These are phyloP conservation scores for Athalia cordata DNA, from an alignment of 2,888 invertebrate species.

Conservation along the genomic window DNA sequence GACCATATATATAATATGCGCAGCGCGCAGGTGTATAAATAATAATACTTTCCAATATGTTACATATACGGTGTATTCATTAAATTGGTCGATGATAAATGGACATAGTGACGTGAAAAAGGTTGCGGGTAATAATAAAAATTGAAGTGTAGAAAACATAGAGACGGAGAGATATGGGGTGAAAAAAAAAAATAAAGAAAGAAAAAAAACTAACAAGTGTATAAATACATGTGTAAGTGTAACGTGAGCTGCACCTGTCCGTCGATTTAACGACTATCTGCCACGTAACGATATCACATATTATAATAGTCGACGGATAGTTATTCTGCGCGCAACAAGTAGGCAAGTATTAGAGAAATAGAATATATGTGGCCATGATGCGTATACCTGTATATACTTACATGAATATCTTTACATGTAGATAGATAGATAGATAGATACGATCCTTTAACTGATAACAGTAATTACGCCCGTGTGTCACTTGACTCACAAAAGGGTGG, in stretches of 20 bases:
- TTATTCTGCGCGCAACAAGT: slow-evolving; percentile 40
- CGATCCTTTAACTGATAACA: slow-evolving; percentile 65
- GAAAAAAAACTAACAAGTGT: not conserved
- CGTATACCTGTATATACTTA: too few species aligned
- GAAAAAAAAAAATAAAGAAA: not conserved
- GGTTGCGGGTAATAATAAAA: too few species aligned
- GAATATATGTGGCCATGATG: too few species aligned
- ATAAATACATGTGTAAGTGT: not conserved
- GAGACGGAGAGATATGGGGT: not conserved
- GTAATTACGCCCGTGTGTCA: slow-evolving; percentile 67
- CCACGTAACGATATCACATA: slow-evolving; percentile 13
- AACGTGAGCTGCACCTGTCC: slow-evolving; percentile 19
- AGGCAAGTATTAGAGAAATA: not conserved
- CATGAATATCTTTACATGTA: slow-evolving; percentile 34
- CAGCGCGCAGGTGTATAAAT: too few species aligned
- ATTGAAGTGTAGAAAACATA: not conserved
- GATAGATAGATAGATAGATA: slow-evolving; percentile 54
- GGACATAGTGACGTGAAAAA: too few species aligned
- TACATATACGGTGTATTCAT: too few species aligned
- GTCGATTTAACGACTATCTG: slow-evolving; percentile 32
- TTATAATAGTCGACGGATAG: slow-evolving; percentile 10
- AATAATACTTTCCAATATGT: too few species aligned
- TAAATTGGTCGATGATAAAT: too few species aligned
- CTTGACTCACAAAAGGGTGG: slow-evolving; percentile 60
- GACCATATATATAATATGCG: too few species aligned